A percentile compares a stretch with the other conserved stretches of the same genome.
These are phyloP conservation scores for Eristalis tenax DNA, from an alignment of 2,888 invertebrate genomes.

Conservation along the genomic window DNA sequence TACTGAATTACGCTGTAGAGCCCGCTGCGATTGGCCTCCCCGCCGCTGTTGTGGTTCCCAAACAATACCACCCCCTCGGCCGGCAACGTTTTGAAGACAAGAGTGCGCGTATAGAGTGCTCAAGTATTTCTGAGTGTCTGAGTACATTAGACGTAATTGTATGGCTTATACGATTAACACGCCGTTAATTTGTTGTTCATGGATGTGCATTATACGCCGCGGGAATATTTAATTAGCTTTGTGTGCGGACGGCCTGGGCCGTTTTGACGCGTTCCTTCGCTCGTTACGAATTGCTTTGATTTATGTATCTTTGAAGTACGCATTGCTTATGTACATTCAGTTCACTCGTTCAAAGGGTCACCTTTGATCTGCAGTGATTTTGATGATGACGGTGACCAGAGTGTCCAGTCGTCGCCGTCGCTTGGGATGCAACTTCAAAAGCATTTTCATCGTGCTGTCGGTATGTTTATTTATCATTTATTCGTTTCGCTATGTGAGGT, in stretches of 20 bases:
- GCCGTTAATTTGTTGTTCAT: constrained; percentile 71
- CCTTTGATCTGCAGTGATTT: constrained; percentile 56
- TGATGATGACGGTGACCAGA: constrained; percentile 55
- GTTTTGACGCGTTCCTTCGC: constrained; percentile 26
- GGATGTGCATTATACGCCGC: constrained; percentile 64
- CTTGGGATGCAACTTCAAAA: constrained; percentile 52
- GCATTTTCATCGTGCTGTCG: constrained; percentile 9
- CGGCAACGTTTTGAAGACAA: constrained; percentile 22
- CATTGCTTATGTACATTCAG: constrained; percentile 1
- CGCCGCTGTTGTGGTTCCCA: not conserved
- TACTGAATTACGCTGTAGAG: constrained; percentile 50
- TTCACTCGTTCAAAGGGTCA: constrained; percentile 39
- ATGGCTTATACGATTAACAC: constrained; percentile 68
- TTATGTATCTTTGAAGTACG: constrained; percentile 57
- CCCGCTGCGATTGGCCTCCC: not conserved
- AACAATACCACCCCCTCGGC: not conserved
- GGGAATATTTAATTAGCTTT: constrained; percentile 65
- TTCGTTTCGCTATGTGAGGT: constrained; percentile 38
- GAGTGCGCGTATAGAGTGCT: constrained; percentile 25
- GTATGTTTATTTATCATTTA: constrained; percentile 47
- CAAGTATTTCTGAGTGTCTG: constrained; percentile 45
- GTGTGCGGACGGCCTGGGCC: constrained; percentile 6
- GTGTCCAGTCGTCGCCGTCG: constrained; percentile 43
- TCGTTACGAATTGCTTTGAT: constrained; percentile 50
- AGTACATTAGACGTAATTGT: constrained; percentile 68